Evolutionary conservation across 2,113 vertebrate genomes (phyloP), one percentile per base, ranked within the genome.

Genomic region (Xenus cinereus): DNA sequence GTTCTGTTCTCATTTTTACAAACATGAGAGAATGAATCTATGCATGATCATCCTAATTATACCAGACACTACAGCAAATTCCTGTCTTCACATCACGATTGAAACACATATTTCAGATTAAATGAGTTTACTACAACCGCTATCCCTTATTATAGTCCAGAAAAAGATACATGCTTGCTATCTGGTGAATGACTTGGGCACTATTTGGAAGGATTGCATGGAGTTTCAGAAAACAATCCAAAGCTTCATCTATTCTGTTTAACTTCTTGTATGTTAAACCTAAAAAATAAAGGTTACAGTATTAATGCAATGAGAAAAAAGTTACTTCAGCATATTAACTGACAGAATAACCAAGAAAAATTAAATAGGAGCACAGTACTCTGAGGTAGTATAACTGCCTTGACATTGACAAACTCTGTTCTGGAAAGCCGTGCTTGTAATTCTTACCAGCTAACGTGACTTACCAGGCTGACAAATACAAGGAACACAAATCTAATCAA

Each of bases 141-240:
- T 10, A 68, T 35, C 37, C 50, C 6, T 88, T 41, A 28, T 74
- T 30, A 56, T 6, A 79, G 87, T 21, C 6, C 66, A 79, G 66
- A 68, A 95, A 97, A 98, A 98, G 99, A 99, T 99, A 99, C 99
- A 99, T 90, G 85, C 74, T 98, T 94, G 99, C 98, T 96, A 99
- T 98, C 96, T 99, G 99, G 97, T 98, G 98, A 98, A 99, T 98
- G 94, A 99, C 99, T 87, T 99, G 98, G 33, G 98, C 98, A 22
- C 98, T 99, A 95, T 99, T 99, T 90, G 98, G 98, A 66, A 99
- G 98, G 89, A 99, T 99, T 87, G 99, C 98, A 14, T 99, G 99
- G 64, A 99, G 99, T 97, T 99, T 99, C 96, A 99, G 97, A 95
- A 99, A 99, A 97, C 98, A 99, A 97, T 99, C 99, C 95, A 99